Evolutionary conservation across 2,797 vertebrate species (phyloP).

Genomic region (Liparis tanakae): DNA sequence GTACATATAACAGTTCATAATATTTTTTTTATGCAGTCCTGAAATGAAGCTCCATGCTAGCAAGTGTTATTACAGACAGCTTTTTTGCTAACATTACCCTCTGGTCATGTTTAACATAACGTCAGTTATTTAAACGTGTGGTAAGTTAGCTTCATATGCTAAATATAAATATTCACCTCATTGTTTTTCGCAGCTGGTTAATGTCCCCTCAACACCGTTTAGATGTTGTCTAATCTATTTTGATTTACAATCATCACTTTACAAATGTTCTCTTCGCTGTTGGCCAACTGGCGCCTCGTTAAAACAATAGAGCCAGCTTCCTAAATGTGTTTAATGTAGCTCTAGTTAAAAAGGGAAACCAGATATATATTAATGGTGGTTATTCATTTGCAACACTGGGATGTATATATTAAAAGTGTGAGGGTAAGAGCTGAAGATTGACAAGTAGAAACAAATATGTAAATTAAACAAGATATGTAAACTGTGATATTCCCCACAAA

Average conservation of each 20-base stretch:
- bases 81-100: slow-evolving; percentile 9
- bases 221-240: neutral
- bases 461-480: neutral
- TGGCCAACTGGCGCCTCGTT: neutral
- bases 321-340: neutral
- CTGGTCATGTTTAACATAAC: neutral
- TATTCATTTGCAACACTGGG: neutral
- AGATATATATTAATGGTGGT: neutral
- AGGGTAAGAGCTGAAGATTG: neutral
- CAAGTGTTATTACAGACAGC: slow-evolving; percentile 2
- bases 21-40: neutral
- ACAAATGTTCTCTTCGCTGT: neutral
- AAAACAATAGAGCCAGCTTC: neutral
- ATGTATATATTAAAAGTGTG: neutral
- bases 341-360: neutral
- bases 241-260: neutral
- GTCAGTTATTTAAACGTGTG: neutral
- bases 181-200: neutral
- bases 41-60: slow-evolving; percentile 6
- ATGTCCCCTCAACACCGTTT: neutral
- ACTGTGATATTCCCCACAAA: neutral
- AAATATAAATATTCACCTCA: neutral
- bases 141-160: too few relatives aligned
- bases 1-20: too few relatives aligned
- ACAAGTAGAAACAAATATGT: neutral